These are phyloP conservation scores for Rhynchotus rufescens DNA, from an alignment of 2,797 vertebrate genomes.

Conservation along the genomic window DNA sequence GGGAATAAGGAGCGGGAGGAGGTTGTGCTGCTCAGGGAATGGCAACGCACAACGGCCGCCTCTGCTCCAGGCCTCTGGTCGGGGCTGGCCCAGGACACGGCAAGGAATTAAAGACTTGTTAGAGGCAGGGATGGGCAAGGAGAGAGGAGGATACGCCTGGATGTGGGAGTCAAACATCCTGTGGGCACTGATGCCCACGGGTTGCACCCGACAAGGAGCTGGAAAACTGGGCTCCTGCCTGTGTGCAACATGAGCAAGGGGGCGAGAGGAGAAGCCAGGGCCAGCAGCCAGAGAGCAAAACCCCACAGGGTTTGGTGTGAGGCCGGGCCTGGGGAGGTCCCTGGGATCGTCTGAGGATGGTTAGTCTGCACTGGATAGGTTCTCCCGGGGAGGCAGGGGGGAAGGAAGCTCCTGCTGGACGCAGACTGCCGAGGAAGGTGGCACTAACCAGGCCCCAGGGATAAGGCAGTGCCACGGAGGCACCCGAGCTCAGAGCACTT, in stretches of 20 bases:
- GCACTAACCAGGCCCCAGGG: not conserved
- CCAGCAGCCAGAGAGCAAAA: not conserved
- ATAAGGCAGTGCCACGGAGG: not conserved
- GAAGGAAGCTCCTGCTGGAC: not conserved
- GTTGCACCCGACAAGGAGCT: not conserved
- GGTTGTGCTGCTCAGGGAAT: not conserved
- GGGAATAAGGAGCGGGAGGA: accelerated
- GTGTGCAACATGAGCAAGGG: too few relatives aligned
- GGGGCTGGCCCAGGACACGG: not conserved
- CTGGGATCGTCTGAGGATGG: accelerated
- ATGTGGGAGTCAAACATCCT: accelerated
- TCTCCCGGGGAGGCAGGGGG: not conserved
- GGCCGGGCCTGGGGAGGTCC: not conserved
- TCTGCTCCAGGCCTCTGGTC: not conserved
- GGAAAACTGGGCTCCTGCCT: not conserved
- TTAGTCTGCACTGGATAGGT: not conserved
- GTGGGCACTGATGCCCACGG: not conserved
- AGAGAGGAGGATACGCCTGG: not conserved
- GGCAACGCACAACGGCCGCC: not conserved
- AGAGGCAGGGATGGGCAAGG: not conserved
- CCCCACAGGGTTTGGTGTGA: not conserved
- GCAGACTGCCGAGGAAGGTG: not conserved
- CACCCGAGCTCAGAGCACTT: not conserved
- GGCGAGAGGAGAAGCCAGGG: not conserved
- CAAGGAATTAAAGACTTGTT: not conserved